Evolutionary conservation across 2,888 invertebrate genomes (phyloP).

Genomic region (Blastobasis adustella): DNA sequence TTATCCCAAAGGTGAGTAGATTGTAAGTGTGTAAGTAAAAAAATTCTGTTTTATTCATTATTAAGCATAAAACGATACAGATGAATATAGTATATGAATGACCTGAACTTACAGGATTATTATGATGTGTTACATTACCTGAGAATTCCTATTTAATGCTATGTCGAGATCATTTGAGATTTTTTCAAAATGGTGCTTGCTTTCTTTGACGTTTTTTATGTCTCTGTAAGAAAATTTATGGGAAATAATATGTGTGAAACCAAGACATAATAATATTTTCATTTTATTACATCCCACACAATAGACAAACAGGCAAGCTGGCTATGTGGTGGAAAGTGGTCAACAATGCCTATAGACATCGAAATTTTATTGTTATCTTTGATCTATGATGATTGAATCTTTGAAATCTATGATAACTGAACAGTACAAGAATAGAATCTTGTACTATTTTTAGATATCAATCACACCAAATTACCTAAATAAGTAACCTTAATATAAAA

Average conservation of each 20-base stretch:
- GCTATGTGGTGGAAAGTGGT: too few relatives aligned
- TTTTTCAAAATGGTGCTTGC: slow-evolving; percentile 93
- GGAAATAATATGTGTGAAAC: not conserved
- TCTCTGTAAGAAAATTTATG: slow-evolving; percentile 77
- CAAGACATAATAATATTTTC: not conserved
- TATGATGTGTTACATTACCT: slow-evolving; percentile 53
- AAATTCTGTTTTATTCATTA: too few relatives aligned
- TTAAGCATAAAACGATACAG: too few relatives aligned
- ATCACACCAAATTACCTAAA: not conserved
- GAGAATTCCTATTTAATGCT: slow-evolving; percentile 89
- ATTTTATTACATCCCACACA: not conserved
- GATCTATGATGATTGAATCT: too few relatives aligned
- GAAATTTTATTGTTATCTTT: too few relatives aligned
- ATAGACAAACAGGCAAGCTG: too few relatives aligned
- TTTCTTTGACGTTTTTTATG: slow-evolving; percentile 92
- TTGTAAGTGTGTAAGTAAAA: too few relatives aligned
- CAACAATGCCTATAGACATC: too few relatives aligned
- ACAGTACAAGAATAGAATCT: not conserved
- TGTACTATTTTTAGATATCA: not conserved
- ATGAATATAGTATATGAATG: too few relatives aligned
- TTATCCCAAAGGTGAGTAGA: too few relatives aligned
- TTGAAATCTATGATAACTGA: too few relatives aligned
- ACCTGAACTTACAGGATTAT: too few relatives aligned
- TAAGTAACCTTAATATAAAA: not conserved
- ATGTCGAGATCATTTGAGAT: slow-evolving; percentile 93